Conservation (phyloP, 2,113 vertebrate species). For the Cololabis saira region DNA sequence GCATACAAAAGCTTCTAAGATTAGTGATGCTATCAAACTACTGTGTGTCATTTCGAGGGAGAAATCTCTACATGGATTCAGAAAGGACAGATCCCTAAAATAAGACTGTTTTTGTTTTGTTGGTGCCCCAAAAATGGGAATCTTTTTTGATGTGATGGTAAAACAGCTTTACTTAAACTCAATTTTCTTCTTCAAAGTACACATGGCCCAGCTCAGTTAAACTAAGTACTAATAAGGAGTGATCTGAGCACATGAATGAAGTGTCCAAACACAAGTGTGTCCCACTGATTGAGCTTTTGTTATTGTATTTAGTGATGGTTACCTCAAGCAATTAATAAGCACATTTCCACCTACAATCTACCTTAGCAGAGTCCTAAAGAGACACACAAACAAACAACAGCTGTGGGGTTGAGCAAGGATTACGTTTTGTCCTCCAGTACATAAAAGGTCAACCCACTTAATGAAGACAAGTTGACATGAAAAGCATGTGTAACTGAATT, state of each 20-base stretch:
- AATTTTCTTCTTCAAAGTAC: too few relatives aligned
- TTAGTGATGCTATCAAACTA: slow-evolving; percentile 54
- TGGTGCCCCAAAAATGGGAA: too few relatives aligned
- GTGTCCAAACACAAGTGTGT: not conserved
- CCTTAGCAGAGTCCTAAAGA: slow-evolving; percentile 2
- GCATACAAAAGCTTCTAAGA: slow-evolving; percentile 52
- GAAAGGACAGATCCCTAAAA: slow-evolving; percentile 19
- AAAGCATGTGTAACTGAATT: not conserved
- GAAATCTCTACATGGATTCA: slow-evolving; percentile 21
- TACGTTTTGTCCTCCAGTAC: not conserved
- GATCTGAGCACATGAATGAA: too few relatives aligned
- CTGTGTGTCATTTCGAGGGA: slow-evolving; percentile 46
- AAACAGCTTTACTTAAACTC: too few relatives aligned
- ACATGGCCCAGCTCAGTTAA: too few relatives aligned
- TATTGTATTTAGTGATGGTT: not conserved
- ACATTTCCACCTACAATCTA: not conserved
- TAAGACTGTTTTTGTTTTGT: slow-evolving; percentile 21
- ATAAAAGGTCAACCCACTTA: not conserved
- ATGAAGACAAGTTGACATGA: not conserved
- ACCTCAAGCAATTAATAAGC: not conserved
- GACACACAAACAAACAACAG: not conserved
- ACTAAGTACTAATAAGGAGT: too few relatives aligned
- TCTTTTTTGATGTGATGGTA: too few relatives aligned
- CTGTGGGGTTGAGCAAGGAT: not conserved
- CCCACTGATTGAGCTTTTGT: not conserved